Evolutionary conservation across 2,797 vertebrate genomes (phyloP).

Genomic region (Sternarchorhynchus goeldii): DNA sequence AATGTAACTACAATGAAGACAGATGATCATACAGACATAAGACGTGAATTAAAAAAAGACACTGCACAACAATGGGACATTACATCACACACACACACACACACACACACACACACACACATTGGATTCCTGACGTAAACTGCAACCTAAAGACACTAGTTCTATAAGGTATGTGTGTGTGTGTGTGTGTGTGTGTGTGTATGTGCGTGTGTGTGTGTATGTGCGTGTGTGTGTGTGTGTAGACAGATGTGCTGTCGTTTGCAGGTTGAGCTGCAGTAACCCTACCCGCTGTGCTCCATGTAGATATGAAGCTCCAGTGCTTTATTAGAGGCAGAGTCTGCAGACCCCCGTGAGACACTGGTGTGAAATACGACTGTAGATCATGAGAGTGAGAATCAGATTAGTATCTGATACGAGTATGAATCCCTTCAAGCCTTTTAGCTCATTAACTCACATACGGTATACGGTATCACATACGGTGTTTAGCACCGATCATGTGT

Average conservation of each 20-base stretch:
- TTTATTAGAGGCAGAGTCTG: conserved; percentile 2
- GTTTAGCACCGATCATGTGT: background rate
- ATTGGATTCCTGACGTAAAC: background rate
- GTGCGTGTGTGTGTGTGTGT: background rate
- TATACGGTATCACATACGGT: too few relatives aligned
- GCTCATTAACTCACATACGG: background rate
- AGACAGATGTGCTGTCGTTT: background rate
- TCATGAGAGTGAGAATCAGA: conserved; percentile 31
- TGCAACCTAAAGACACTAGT: conserved; percentile 23
- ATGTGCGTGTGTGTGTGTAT: too few relatives aligned
- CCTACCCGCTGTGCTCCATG: conserved; percentile 32
- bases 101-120: background rate
- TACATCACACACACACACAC: background rate
- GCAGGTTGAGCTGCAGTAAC: conserved; percentile 29
- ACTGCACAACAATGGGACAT: background rate
- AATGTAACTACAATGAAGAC: conserved; percentile 33
- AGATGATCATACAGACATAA: conserved; percentile 12
- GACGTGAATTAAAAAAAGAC: conserved; percentile 21
- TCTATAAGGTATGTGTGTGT: background rate
- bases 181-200: too few relatives aligned
- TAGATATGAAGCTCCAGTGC: conserved; percentile 8
- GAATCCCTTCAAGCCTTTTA: background rate
- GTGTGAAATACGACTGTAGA: conserved; percentile 24
- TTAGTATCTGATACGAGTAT: conserved; percentile 35
- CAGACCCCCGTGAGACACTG: background rate